These are phyloP conservation scores for Zophobas morio DNA, from an alignment of 1,140 invertebrate genomes.

Conservation along the genomic window DNA sequence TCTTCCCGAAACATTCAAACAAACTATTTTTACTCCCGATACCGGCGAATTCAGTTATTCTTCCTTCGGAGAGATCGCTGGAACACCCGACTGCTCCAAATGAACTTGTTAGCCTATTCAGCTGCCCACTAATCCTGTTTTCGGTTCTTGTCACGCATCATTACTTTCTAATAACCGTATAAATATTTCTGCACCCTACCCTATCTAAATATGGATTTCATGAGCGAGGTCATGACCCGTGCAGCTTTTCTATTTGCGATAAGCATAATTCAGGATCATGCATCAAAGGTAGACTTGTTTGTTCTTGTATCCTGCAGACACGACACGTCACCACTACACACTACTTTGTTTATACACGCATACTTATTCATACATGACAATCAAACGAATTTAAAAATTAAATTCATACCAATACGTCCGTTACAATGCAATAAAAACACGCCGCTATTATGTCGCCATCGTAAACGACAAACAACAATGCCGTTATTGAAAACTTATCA, in stretches of 20 bases:
- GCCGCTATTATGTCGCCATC: neutral
- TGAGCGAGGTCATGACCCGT: constrained; percentile 57
- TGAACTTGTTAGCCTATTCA: neutral
- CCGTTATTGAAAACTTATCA: constrained; percentile 27
- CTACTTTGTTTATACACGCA: constrained; percentile 31
- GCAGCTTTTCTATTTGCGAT: constrained; percentile 46
- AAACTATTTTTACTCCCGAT: constrained; percentile 4
- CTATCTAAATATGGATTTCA: constrained; percentile 57
- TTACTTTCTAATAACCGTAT: constrained; percentile 53
- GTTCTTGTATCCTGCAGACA: constrained; percentile 24
- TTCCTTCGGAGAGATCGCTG: constrained; percentile 25
- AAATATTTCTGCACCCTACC: constrained; percentile 51
- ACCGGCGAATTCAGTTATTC: neutral
- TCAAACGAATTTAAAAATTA: constrained; percentile 34
- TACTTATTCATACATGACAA: constrained; percentile 42
- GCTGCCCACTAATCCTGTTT: constrained; percentile 33
- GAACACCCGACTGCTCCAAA: neutral
- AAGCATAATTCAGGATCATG: constrained; percentile 46
- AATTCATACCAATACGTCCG: constrained; percentile 30
- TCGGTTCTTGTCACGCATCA: constrained; percentile 48
- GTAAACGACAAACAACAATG: constrained; percentile 15
- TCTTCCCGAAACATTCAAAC: neutral
- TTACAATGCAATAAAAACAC: constrained; percentile 19
- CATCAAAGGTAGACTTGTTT: constrained; percentile 37
- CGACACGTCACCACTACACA: constrained; percentile 30